Percentiles rank a stretch among this genome's conserved stretches.
phyloP scores from a whole-genome alignment of 2,113 vertebrate species.

The Monarcha castaneiventris region DNA sequence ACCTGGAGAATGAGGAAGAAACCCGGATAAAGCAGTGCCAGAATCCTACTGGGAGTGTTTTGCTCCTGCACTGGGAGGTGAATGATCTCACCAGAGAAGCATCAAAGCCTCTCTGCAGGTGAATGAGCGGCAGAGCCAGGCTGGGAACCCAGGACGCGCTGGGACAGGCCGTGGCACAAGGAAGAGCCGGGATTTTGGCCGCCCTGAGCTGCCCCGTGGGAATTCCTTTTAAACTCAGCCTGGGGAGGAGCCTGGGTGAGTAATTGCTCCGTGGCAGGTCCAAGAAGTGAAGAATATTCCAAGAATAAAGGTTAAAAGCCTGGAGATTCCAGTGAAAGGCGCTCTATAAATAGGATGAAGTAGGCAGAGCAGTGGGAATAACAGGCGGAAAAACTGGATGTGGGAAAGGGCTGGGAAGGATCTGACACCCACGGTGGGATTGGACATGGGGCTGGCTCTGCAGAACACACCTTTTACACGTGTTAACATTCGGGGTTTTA shows the following conservation, averaged over 20 bases:
- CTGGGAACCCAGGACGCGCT: not conserved
- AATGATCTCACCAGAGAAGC: conserved; percentile 28
- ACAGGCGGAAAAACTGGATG: not conserved
- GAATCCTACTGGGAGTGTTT: not conserved
- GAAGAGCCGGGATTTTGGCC: not conserved
- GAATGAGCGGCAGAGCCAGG: conserved; percentile 44
- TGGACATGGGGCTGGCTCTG: not conserved
- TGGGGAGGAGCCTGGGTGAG: not conserved
- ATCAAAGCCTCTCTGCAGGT: conserved; percentile 46
- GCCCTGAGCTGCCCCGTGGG: conserved; percentile 13
- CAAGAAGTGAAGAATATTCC: conserved; percentile 57
- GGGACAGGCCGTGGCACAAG: not conserved
- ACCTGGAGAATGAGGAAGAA: not conserved
- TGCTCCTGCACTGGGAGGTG: not conserved
- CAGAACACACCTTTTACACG: not conserved
- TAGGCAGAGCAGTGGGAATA: not conserved
- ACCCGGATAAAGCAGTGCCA: accelerated
- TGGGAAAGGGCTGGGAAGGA: not conserved
- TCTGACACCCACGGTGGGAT: not conserved
- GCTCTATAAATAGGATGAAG: conserved; percentile 33
- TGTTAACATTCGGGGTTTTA: not conserved
- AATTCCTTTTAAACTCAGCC: conserved; percentile 24
- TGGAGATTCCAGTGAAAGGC: not conserved
- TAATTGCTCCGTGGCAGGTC: conserved; percentile 2
- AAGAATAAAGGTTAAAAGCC: conserved; percentile 53